phyloP scores from a whole-genome alignment of 2,888 invertebrate genomes.

The Scaptomyza flava region DNA sequence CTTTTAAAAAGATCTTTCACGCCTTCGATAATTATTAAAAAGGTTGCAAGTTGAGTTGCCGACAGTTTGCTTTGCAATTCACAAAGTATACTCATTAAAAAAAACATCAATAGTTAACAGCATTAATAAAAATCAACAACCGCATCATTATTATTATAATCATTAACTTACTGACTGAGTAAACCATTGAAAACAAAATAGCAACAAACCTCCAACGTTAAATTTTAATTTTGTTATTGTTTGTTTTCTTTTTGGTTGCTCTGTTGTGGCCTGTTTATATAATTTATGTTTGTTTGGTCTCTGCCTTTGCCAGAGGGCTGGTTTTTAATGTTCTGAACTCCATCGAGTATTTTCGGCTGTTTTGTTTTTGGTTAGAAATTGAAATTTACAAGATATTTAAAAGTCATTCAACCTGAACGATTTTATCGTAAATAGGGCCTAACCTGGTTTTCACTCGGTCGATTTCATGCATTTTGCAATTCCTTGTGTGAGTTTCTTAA shows the following conservation, averaged over 20 bases:
- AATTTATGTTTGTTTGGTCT: slow-evolving; percentile 49
- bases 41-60: neutral
- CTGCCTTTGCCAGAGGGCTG: slow-evolving; percentile 33
- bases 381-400: slow-evolving; percentile 53
- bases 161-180: slow-evolving; percentile 76
- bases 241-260: slow-evolving; percentile 26
- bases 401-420: slow-evolving; percentile 73
- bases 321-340: slow-evolving; percentile 7
- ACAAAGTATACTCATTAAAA: neutral
- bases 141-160: slow-evolving; percentile 66
- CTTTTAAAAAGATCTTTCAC: slow-evolving; percentile 29
- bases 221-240: slow-evolving; percentile 30
- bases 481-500: slow-evolving; percentile 22
- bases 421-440: slow-evolving; percentile 26
- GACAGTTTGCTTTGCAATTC: neutral
- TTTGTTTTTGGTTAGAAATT: slow-evolving; percentile 45
- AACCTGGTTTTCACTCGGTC: slow-evolving; percentile 53
- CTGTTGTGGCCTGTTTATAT: slow-evolving; percentile 28
- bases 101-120: slow-evolving; percentile 13
- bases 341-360: slow-evolving; percentile 27
- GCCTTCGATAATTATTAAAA: slow-evolving; percentile 44
- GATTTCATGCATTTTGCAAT: slow-evolving; percentile 33
- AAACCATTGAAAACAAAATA: slow-evolving; percentile 40
- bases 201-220: slow-evolving; percentile 10
- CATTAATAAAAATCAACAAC: slow-evolving; percentile 56